Base-by-base conservation (phyloP, 2,888 invertebrate genomes). In the Trachelus troglodyta region DNA sequence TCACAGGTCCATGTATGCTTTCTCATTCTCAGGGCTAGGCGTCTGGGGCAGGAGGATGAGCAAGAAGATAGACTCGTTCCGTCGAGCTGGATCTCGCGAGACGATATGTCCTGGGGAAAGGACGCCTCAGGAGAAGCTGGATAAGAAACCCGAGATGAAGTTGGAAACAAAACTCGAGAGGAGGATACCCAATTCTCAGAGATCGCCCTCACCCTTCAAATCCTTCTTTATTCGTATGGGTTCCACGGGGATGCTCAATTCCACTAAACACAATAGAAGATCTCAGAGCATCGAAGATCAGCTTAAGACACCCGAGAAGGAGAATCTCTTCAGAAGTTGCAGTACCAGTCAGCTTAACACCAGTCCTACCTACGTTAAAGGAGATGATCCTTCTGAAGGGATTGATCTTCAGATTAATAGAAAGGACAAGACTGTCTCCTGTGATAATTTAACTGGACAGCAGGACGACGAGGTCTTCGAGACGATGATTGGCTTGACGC, bases 331-430 rank as follows among this genome's bases (percentile, higher is more conserved):
- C 86, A 93, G 96, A 77, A 95, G 95, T 88, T 95, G 95, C 89
- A 96, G 96, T 69, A 96, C 96, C 37, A 96, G 96, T 77, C 96
- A 96, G 87, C 91, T 96, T 83, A 95, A 95, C 81, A 94, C 94
- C 34, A 90, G 89, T 69, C 89, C 91, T 9, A 92, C 92, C 3
- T 96, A 96, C 88, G 94, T 96, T 69, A 95, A 95, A 89, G 96
- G 95, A 81, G 96, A 96, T 89, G 96, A 96, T 92, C 96, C 96
- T 12, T 95, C 95, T n/a, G 96, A 96, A 86, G 96, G 95, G 71
- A 93, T 96, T 77, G 96, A 95, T 87, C 92, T 95, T 84, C 93
- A 94, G 90, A 86, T 91, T 40, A 82, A 85, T 77, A 85, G 89
- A 69, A 90, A 90, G 69, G 90, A 91, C 74, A 90, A 90, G 73